Conservation (phyloP, 2,888 invertebrate genomes). For the Pelosia muscerda region DNA sequence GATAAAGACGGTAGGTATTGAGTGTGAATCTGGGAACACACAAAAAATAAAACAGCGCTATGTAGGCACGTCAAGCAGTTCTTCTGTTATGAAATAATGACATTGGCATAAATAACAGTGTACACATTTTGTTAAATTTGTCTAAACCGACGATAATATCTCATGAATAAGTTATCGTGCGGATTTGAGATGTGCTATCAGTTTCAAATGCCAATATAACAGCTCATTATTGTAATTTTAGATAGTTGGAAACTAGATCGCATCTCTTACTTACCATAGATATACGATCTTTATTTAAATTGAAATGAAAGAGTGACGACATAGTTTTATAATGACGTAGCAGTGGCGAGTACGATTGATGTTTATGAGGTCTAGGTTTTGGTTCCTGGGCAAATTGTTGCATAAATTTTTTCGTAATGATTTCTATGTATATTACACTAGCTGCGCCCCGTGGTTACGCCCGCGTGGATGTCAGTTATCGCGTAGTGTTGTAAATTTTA, state of each 20-base stretch:
- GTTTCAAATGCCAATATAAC: background rate
- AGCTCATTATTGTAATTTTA: background rate
- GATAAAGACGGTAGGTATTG: too few relatives aligned
- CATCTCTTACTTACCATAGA: background rate
- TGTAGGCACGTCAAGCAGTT: too few relatives aligned
- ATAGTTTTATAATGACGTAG: background rate
- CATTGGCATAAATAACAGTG: background rate
- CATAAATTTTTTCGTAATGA: too few relatives aligned
- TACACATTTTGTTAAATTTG: background rate
- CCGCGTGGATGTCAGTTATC: too few relatives aligned
- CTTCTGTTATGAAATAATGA: background rate
- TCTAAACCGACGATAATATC: background rate
- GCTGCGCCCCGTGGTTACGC: too few relatives aligned
- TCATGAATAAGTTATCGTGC: constrained; percentile 1
- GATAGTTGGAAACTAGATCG: background rate
- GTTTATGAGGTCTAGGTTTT: too few relatives aligned
- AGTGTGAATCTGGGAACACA: too few relatives aligned
- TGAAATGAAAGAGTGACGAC: background rate
- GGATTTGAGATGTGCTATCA: background rate
- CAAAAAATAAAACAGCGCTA: too few relatives aligned
- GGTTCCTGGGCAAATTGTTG: too few relatives aligned
- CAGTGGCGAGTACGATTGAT: too few relatives aligned
- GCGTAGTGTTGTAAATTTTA: too few relatives aligned
- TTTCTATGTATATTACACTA: too few relatives aligned
- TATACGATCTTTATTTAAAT: background rate